Evolutionary conservation across 2,113 vertebrate species (phyloP).

Genomic region (Corapipo altera): DNA sequence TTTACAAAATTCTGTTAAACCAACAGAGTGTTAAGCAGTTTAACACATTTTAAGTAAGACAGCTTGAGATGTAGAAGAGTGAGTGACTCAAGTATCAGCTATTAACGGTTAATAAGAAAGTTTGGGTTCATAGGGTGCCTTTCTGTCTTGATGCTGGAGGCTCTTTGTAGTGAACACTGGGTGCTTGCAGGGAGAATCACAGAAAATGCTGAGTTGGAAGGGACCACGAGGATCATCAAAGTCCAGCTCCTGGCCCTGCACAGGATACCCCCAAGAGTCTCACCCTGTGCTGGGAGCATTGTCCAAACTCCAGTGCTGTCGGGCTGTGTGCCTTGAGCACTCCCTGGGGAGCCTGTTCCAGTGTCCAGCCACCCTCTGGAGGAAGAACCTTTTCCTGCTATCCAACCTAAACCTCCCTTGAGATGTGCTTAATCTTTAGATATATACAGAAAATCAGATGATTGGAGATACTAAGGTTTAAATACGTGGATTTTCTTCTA

Average conservation of each 20-base stretch:
- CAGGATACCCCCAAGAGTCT: neutral
- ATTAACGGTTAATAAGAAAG: neutral
- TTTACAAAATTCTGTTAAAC: neutral
- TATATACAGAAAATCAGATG: neutral
- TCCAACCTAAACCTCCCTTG: rapidly evolving
- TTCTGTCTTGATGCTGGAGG: neutral
- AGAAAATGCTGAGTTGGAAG: neutral
- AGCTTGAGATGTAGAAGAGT: neutral
- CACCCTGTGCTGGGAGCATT: neutral
- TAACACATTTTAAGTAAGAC: neutral
- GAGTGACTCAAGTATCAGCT: neutral
- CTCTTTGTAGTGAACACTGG: neutral
- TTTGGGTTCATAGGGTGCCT: neutral
- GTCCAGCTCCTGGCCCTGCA: neutral
- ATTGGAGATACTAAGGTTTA: neutral
- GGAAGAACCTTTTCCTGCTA: neutral
- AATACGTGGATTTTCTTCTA: rapidly evolving
- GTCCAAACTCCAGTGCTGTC: neutral
- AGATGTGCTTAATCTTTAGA: neutral
- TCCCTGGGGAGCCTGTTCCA: neutral
- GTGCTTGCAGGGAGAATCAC: neutral
- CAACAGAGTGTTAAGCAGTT: neutral
- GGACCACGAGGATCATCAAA: neutral
- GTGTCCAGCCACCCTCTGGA: neutral
- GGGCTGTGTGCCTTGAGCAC: neutral